Base-by-base conservation (phyloP, 2,797 vertebrate genomes). In the Pangasius mekongensis region DNA sequence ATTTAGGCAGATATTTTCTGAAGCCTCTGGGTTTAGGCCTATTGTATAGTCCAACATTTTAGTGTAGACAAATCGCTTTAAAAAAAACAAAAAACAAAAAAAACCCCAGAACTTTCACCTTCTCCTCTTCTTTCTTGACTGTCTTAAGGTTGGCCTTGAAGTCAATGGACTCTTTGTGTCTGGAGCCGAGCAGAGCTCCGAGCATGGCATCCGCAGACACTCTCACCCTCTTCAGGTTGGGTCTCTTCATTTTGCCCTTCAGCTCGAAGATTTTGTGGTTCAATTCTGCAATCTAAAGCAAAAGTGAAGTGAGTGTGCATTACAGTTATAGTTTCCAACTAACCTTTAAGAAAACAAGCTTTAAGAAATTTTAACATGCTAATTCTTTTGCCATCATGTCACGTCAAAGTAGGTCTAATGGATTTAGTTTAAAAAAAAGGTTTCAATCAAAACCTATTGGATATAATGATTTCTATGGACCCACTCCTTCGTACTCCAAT, bases 71-170 rank as follows among this genome's bases (percentile, higher is more conserved):
- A 43, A 52, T 16, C 24, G 3, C 16, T 71, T 36, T 39, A 30
- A 71, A 73, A 18, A 30, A 77, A 0, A 33, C 0, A 33, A 4
- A 60, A 22, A 60, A 24, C 2, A 60, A 20, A 60, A 60, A 27
- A 56, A 16, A 33, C n/a, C n/a, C n/a, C 36, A 47, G 22, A 22
- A 85, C 11, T 76, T 71, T 88, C 81, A 96, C 96, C 95, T 97
- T 97, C 86, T 97, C 96, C 16, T 97, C 96, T 90, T 97, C 96
- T 87, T 97, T 97, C 92, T 96, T 97, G 73, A 97, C 96, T 13
- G 96, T 97, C 93, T 97, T 97, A 6, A 97, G 95, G 92, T 96
- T 96, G 87, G 96, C 95, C 89, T 96, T 97, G 90, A 97, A 96
- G 93, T 97, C 96, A 83, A 97, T 93, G 27, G 96, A 97, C 89